phyloP scores from a whole-genome alignment of 2,113 vertebrate genomes.

The Paedocypris sp. region DNA sequence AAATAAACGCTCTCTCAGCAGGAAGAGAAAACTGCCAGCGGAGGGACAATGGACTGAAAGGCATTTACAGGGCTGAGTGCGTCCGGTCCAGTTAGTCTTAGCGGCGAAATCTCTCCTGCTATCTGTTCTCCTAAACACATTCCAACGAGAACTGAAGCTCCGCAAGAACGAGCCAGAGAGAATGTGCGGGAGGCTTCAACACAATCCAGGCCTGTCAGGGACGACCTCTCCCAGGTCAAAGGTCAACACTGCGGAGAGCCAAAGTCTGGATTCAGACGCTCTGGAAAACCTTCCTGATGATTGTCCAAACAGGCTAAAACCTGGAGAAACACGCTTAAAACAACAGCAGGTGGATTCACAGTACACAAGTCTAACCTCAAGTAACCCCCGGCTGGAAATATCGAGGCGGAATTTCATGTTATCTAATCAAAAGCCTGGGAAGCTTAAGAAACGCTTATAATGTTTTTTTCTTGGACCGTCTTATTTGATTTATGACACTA shows the following conservation, averaged over 20 bases:
- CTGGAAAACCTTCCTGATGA: too few species aligned
- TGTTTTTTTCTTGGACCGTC: background rate
- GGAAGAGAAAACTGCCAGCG: background rate
- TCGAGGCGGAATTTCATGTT: too few species aligned
- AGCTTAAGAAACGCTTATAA: too few species aligned
- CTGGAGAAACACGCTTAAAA: background rate
- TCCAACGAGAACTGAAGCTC: background rate
- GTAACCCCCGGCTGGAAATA: too few species aligned
- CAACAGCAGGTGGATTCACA: background rate
- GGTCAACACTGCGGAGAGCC: background rate
- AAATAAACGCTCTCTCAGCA: slow-evolving; percentile 16
- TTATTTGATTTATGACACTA: too few species aligned
- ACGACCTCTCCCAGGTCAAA: slow-evolving; percentile 12
- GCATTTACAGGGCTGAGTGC: background rate
- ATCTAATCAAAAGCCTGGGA: too few species aligned
- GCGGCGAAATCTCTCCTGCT: background rate
- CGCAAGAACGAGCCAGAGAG: background rate
- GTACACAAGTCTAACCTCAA: too few species aligned
- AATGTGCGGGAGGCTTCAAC: slow-evolving; percentile 12
- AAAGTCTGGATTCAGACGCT: background rate
- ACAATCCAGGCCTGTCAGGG: slow-evolving; percentile 1
- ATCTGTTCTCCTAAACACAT: background rate
- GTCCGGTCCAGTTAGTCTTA: slow-evolving; percentile 1
- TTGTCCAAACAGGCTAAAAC: background rate
- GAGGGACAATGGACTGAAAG: background rate